Percentiles rank a stretch among this genome's conserved stretches.
Evolutionary conservation across 35 echinoderm and acorn worm genomes (phyloP).

Genomic region (Strongylocentrotus purpuratus): DNA sequence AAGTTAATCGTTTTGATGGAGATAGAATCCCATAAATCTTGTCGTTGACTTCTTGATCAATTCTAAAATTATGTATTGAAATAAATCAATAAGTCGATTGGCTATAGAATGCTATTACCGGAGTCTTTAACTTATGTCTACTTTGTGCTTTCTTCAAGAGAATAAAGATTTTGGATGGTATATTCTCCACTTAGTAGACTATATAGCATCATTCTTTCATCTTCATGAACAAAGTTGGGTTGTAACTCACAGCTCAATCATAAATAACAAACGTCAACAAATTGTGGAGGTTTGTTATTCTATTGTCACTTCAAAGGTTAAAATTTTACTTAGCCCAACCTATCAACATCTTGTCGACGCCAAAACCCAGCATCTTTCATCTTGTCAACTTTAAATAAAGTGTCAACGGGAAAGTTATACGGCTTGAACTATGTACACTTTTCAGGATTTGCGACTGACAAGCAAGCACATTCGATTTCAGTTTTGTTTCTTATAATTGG

Average conservation of each 20-base stretch:
- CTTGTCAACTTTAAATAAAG: background rate
- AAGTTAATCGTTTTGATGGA: too few relatives aligned
- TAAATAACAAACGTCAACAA: background rate
- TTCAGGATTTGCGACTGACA: background rate
- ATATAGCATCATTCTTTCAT: background rate
- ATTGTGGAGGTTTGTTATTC: background rate
- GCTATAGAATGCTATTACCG: too few relatives aligned
- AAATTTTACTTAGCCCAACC: slow-evolving; percentile 9
- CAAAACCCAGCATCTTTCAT: background rate
- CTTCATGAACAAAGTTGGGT: background rate
- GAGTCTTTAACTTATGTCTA: too few relatives aligned
- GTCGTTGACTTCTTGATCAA: too few relatives aligned
- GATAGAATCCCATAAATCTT: too few relatives aligned
- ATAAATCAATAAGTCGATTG: too few relatives aligned
- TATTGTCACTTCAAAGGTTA: background rate
- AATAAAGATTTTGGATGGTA: too few relatives aligned
- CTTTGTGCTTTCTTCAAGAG: too few relatives aligned
- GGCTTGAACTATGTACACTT: background rate
- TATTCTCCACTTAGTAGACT: too few relatives aligned
- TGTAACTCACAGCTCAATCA: background rate
- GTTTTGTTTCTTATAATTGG: slow-evolving; percentile 20
- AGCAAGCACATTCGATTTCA: slow-evolving; percentile 1
- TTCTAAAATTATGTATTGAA: too few relatives aligned
- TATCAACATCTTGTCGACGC: slow-evolving; percentile 16
- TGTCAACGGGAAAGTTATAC: slow-evolving; percentile 8